Percentiles rank a stretch among this genome's conserved stretches.
Conservation (phyloP, 2,113 vertebrate genomes). For the Nycticorax nycticorax region DNA sequence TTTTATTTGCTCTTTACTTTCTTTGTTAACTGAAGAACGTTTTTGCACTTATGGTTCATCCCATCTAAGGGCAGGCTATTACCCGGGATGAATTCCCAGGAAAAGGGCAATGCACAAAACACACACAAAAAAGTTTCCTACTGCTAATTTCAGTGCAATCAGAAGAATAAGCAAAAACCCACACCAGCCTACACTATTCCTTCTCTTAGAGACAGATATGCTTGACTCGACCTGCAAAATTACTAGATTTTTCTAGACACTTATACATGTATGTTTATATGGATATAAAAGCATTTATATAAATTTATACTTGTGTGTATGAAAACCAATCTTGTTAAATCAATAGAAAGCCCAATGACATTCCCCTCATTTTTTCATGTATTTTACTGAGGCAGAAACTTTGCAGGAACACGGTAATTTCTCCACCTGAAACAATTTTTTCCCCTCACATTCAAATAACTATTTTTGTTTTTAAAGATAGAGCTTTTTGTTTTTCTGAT, state of each 20-base stretch:
- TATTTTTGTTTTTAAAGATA: neutral
- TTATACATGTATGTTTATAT: neutral
- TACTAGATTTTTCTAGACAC: neutral
- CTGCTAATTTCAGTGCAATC: neutral
- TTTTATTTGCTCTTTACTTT: neutral
- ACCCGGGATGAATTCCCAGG: neutral
- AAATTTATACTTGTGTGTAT: neutral
- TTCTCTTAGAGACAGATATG: neutral
- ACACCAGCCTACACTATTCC: rapidly evolving
- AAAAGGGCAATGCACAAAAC: neutral
- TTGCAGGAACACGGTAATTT: neutral
- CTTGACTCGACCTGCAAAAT: neutral
- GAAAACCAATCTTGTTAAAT: neutral
- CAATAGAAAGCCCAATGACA: neutral
- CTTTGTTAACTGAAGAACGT: neutral
- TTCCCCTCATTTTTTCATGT: neutral
- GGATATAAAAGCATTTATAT: neutral
- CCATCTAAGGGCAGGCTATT: neutral
- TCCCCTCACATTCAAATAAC: neutral
- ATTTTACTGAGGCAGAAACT: neutral
- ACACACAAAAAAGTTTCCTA: neutral
- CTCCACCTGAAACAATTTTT: neutral
- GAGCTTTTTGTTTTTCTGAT: neutral
- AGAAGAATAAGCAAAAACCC: neutral
- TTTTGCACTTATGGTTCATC: neutral